phyloP scores from a whole-genome alignment of 2,113 vertebrate species.

The Numida meleagris region DNA sequence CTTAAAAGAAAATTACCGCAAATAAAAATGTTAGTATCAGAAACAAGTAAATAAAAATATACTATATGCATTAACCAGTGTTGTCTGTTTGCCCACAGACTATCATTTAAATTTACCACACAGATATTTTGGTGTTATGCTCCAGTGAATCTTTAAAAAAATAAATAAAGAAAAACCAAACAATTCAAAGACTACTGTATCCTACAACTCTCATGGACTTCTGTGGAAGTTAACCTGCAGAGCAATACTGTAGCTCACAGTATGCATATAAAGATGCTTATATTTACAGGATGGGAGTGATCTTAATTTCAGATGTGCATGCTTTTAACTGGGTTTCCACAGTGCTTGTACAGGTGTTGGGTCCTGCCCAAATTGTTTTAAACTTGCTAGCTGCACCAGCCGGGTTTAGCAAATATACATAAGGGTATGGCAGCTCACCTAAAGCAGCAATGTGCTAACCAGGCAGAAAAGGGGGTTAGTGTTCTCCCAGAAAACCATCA shows the following conservation, averaged over 20 bases:
- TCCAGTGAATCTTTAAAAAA: background rate
- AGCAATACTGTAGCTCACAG: background rate
- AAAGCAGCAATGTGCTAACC: background rate
- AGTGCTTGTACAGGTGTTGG: background rate
- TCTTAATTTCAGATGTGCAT: background rate
- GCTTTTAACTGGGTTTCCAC: background rate
- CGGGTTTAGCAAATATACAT: background rate
- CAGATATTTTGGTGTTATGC: background rate
- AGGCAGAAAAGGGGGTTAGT: no score
- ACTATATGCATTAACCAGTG: background rate
- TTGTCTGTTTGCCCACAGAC: background rate
- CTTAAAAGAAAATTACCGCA: conserved; percentile 32
- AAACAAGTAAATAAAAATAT: conserved; percentile 23
- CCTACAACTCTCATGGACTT: background rate
- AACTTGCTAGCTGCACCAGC: background rate
- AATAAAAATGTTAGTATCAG: conserved; percentile 47
- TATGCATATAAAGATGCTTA: background rate
- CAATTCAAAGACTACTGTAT: background rate
- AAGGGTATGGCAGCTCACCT: background rate
- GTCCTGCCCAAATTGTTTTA: background rate
- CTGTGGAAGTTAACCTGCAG: background rate
- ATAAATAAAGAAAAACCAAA: fast-evolving
- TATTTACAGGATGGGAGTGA: background rate
- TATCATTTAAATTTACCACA: background rate
- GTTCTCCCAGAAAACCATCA: no score